Base-by-base conservation (phyloP, 2,888 invertebrate species). In the Podotricha telesiphe region DNA sequence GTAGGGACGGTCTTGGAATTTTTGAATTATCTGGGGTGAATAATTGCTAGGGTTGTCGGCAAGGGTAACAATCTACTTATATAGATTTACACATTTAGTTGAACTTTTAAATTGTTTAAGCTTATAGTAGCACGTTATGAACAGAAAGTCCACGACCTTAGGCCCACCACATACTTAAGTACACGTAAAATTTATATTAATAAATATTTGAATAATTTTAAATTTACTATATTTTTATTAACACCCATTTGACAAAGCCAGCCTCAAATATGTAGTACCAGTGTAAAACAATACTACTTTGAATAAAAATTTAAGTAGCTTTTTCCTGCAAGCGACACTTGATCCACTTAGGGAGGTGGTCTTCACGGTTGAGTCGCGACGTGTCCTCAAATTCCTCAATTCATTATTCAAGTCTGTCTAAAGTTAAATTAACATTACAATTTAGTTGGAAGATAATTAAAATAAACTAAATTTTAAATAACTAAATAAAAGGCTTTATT, bases 291-390 rank as follows among this genome's bases (percentile, higher is more conserved):
- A 75, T 53, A 75, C 71, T 63, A 50, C 68, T 68, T 65, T 67
- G 70, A 72, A 75, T 73, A 72, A 74, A 71, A 74, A 76, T 71
- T 69, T 65, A 72, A 77, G 75, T 74, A 71, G 73, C 68, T 56
- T 74, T 75, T 76, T 75, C 76, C 76, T 76, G 76, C 69, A 47
- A 73, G 69, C 70, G 78, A 73, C 77, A 80, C 74, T 74, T 70
- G 76, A 80, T 78, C 72, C 72, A 72, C 70, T 75, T 75, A 67
- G 67, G 71, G 73, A 73, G 77, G 79, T 78, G 78, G 79, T 77
- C 79, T 77, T 76, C 74, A 76, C 78, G 75, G 75, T 75, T 74
- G 77, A 77, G 68, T 72, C 69, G 74, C 64, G 72, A 69, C 73
- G 67, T 75, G 75, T 78, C 76, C 74, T 77, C 77, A 73, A 74